Evolutionary conservation across 2,113 vertebrate species (phyloP), one percentile per base, ranked within the genome.

Genomic region (human): DNA sequence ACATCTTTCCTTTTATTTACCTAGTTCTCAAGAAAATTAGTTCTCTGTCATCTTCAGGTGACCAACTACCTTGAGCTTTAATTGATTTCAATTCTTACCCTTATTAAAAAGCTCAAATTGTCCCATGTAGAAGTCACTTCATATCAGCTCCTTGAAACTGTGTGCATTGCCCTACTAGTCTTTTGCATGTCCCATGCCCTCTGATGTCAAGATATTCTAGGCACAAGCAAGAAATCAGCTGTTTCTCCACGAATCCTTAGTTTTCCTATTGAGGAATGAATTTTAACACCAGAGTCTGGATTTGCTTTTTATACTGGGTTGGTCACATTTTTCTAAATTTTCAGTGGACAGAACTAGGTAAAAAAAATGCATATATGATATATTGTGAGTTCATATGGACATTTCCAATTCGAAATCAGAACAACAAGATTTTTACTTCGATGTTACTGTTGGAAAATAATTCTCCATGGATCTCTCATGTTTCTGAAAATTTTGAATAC

Each of bases 401-500:
- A n/a, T 66, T 87, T 93, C 11, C 6, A 61, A 38, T 59, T 95
- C 8, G 11, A 61, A 38, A 59, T 93, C 20, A 61, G 2, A 4
- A 35, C 5, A 38, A 17, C 10, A 78, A 59, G n/a, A 27, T 3
- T 92, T 92, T 55, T 32, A 22, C 22, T 80, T 75, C 13, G 59
- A 2, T 66, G 11, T 73, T 8, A 66, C 14, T 73, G 10, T 32
- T 25, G 8, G 45, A n/a, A 78, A 94, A 92, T 78, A 85, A 70
- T 64, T 75, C 18, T 48, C n/a, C 32, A 70, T 32, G 4, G 7
- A 7, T 88, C 18, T 83, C 7, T 73, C 5, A 5, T 23, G 20
- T 92, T 97, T 87, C 78, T 70, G 78, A 93, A 89, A 90, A 35
- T 84, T 23, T 92, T 68, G 50, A 48, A 55, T 81, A n/a, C 40